Percentiles rank a stretch among this genome's conserved stretches.
Evolutionary conservation across 2,888 invertebrate genomes (phyloP).

Genomic region (Bimastos eiseni): DNA sequence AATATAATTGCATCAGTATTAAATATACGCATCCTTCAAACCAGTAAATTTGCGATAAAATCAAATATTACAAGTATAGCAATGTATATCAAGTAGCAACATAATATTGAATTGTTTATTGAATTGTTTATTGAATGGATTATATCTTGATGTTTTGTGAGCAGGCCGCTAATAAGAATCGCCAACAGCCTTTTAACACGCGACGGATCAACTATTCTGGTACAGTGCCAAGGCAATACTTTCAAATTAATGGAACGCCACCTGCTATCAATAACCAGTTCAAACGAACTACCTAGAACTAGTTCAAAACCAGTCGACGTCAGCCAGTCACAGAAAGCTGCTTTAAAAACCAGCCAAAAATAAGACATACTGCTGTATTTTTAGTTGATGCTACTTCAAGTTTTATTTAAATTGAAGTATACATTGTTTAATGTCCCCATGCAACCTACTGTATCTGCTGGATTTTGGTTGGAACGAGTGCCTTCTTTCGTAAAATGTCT

Average conservation of each 20-base stretch:
- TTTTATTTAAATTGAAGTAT: too few species aligned
- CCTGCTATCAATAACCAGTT: not conserved
- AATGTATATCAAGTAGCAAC: not conserved
- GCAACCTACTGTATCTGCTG: too few species aligned
- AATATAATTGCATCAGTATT: not conserved
- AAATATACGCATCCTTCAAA: not conserved
- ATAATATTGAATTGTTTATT: not conserved
- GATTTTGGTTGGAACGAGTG: not conserved
- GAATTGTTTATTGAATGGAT: not conserved
- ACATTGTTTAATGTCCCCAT: too few species aligned
- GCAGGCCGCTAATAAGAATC: not conserved
- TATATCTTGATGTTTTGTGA: not conserved
- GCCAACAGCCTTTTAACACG: not conserved
- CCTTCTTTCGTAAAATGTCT: not conserved
- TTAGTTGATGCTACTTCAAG: too few species aligned
- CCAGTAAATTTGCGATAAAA: not conserved
- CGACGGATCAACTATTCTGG: not conserved
- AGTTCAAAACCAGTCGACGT: not conserved
- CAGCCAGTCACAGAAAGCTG: not conserved
- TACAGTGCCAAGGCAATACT: not conserved
- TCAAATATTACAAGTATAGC: too few species aligned
- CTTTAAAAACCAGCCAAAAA: not conserved
- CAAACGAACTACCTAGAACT: not conserved
- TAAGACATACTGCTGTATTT: constrained; percentile 4
- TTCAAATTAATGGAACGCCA: not conserved